phyloP scores from a whole-genome alignment of 2,113 vertebrate species.

The Oenanthe melanoleuca region DNA sequence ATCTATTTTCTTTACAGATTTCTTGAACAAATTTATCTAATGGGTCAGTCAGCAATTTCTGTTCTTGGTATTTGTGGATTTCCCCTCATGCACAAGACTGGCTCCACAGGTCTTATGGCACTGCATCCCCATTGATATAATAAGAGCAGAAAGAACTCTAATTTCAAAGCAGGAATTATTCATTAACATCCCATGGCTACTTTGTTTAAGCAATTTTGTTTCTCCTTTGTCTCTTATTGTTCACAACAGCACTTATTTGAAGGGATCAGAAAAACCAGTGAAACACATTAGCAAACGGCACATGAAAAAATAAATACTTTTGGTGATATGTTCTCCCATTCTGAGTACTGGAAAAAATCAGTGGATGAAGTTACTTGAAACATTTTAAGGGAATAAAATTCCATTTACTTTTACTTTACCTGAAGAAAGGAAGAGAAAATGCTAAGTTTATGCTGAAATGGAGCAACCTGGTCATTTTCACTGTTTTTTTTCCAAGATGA shows the following conservation, averaged over 20 bases:
- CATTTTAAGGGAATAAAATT: neutral
- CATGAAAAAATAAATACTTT: neutral
- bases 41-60: neutral
- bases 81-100: fast-evolving
- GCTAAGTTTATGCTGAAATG: neutral
- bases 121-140: neutral
- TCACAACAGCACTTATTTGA: neutral
- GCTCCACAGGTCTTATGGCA: neutral
- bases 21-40: neutral
- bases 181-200: neutral
- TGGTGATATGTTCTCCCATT: neutral
- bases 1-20: neutral
- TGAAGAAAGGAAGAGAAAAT: neutral
- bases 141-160: neutral
- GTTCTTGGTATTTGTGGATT: neutral
- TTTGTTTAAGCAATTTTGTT: neutral
- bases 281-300: neutral
- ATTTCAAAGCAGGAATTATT: neutral
- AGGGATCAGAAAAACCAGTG: neutral
- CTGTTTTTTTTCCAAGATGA: neutral
- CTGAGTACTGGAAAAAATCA: neutral
- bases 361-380: neutral
- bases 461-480: neutral
- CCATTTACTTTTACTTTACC: neutral
- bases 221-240: neutral